A percentile compares a stretch with the other conserved stretches of the same genome.
These are phyloP conservation scores for Abrostola triplasia DNA, from an alignment of 2,888 invertebrate species.

Conservation along the genomic window DNA sequence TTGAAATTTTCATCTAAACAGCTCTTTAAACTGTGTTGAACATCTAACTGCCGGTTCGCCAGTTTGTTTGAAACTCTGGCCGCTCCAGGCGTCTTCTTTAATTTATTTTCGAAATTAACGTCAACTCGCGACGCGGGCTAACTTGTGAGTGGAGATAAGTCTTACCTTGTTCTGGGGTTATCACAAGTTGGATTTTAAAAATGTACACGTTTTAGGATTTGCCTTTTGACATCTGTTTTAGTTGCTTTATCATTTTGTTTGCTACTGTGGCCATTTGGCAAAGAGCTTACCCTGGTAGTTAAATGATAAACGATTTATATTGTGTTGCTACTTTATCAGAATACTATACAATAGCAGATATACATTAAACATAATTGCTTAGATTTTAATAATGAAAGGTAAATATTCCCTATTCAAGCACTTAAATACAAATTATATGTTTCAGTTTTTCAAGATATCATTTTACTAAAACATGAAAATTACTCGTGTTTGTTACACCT, in stretches of 20 bases:
- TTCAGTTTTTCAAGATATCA: too few species aligned
- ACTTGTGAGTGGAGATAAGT: constrained; percentile 60
- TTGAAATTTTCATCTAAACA: constrained; percentile 82
- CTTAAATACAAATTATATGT: too few species aligned
- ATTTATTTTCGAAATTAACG: constrained; percentile 81
- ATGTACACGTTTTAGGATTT: not conserved
- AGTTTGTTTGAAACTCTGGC: constrained; percentile 71
- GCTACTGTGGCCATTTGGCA: not conserved
- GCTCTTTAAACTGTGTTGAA: constrained; percentile 72
- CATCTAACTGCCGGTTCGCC: constrained; percentile 68
- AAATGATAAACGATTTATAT: too few species aligned
- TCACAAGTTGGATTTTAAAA: constrained; percentile 5
- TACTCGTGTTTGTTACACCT: not conserved
- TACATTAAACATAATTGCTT: too few species aligned
- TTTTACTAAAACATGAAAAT: constrained; percentile 10
- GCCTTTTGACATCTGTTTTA: not conserved
- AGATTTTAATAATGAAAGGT: too few species aligned
- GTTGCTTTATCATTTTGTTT: not conserved
- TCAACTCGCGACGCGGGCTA: constrained; percentile 58
- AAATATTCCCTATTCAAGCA: too few species aligned
- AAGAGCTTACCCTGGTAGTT: too few species aligned
- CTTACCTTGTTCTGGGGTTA: constrained; percentile 36
- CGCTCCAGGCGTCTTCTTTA: constrained; percentile 77
- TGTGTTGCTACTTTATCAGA: too few species aligned
- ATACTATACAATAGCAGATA: too few species aligned